These are phyloP conservation scores for Charadrius vociferus DNA, from an alignment of 2,113 vertebrate species.

Conservation along the genomic window DNA sequence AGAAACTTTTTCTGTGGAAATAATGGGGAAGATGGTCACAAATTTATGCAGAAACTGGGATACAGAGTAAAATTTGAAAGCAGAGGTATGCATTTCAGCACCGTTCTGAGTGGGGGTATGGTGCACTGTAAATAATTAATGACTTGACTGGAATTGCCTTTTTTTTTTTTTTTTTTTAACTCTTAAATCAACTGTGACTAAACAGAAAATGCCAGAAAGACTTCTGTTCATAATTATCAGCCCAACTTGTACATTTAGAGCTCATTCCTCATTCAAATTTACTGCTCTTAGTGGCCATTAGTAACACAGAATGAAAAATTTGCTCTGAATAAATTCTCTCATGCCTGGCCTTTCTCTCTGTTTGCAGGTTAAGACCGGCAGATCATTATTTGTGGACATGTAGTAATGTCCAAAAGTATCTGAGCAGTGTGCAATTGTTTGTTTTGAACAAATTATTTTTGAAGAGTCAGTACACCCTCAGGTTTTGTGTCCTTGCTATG, in stretches of 20 bases:
- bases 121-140: not conserved
- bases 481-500: slow-evolving; percentile 12
- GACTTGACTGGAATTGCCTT: not conserved
- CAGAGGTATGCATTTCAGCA: not conserved
- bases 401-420: not conserved
- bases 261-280: not conserved
- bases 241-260: not conserved
- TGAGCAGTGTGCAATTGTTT: not conserved
- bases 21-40: not conserved
- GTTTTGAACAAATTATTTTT: not conserved
- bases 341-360: not conserved
- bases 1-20: not conserved
- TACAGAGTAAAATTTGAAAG: not conserved
- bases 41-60: not conserved
- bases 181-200: not conserved
- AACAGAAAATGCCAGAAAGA: not conserved
- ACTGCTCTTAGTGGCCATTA: not conserved
- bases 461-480: not conserved
- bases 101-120: not conserved
- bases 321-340: not conserved
- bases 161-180: not conserved
- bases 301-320: not conserved
- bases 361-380: not conserved
- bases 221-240: not conserved
- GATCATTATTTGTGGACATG: not conserved